Conservation (phyloP, 2,113 vertebrate species). For the Pipra filicauda region DNA sequence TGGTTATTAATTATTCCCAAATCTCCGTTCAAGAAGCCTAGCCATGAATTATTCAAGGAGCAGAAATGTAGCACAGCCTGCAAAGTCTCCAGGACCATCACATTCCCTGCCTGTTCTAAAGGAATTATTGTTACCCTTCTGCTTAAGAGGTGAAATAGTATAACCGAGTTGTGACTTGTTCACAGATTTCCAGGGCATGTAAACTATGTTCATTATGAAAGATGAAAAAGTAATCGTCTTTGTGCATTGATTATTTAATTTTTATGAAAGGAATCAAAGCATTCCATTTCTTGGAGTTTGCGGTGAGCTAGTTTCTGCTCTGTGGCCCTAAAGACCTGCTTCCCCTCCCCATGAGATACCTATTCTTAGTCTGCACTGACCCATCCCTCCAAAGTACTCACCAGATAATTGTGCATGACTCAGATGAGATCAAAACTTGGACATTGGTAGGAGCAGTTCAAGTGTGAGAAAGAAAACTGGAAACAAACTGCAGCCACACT, state of each 20-base stretch:
- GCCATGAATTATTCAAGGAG: not conserved
- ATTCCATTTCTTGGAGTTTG: not conserved
- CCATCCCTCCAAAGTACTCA: not conserved
- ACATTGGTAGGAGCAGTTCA: not conserved
- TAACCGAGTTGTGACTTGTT: not conserved
- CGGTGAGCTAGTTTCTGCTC: not conserved
- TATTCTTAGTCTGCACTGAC: not conserved
- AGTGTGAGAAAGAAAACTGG: not conserved
- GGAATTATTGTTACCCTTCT: not conserved
- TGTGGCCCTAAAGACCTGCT: not conserved
- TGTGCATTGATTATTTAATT: not conserved
- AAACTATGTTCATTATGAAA: not conserved
- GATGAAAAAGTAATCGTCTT: not conserved
- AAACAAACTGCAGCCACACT: accelerated
- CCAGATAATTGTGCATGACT: not conserved
- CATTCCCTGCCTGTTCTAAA: not conserved
- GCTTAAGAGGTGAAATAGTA: not conserved
- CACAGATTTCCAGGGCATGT: not conserved
- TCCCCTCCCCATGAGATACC: too few species aligned
- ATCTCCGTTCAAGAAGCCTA: too few species aligned
- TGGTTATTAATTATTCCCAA: not conserved
- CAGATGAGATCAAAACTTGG: not conserved
- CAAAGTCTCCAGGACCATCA: not conserved
- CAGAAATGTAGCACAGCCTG: not conserved
- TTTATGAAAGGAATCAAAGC: not conserved